These are phyloP conservation scores for Lagodon rhomboides DNA, from an alignment of 2,797 vertebrate species.

Conservation along the genomic window DNA sequence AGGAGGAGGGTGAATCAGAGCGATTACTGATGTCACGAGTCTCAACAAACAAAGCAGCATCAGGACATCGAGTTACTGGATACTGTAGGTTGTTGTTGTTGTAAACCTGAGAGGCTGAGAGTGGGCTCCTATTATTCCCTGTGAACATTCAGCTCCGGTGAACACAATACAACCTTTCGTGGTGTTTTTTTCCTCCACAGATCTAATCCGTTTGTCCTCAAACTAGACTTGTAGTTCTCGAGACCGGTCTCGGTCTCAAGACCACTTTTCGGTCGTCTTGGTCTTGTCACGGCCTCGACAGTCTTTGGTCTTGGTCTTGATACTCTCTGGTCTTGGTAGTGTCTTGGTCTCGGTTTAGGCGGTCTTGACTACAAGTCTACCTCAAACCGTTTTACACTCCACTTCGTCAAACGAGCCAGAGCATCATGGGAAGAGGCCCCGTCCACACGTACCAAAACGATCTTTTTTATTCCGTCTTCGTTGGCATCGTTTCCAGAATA, in stretches of 20 bases:
- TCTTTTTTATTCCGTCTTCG: too few species aligned
- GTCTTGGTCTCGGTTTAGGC: too few species aligned
- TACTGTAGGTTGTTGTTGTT: background rate
- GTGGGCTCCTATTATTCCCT: background rate
- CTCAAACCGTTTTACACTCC: background rate
- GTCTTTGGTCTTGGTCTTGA: too few species aligned
- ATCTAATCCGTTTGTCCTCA: too few species aligned
- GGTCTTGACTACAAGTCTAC: too few species aligned
- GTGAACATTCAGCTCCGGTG: background rate
- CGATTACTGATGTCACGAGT: background rate
- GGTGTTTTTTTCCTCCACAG: conserved; percentile 35
- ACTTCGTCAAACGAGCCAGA: background rate
- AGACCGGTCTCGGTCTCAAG: too few species aligned
- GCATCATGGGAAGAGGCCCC: conserved; percentile 72
- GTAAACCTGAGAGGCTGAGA: conserved; percentile 8
- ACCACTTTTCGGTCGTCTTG: too few species aligned
- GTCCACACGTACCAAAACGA: too few species aligned
- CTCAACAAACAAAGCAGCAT: conserved; percentile 8
- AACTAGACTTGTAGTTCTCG: too few species aligned
- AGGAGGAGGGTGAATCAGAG: background rate
- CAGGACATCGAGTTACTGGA: conserved; percentile 15
- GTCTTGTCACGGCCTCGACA: too few species aligned
- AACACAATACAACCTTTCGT: background rate
- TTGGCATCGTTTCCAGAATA: too few species aligned
- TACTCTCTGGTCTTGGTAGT: too few species aligned